Evolutionary conservation across 2,888 invertebrate genomes (phyloP), one percentile per base, ranked within the genome.

Genomic region (Hoplodrina ambigua): DNA sequence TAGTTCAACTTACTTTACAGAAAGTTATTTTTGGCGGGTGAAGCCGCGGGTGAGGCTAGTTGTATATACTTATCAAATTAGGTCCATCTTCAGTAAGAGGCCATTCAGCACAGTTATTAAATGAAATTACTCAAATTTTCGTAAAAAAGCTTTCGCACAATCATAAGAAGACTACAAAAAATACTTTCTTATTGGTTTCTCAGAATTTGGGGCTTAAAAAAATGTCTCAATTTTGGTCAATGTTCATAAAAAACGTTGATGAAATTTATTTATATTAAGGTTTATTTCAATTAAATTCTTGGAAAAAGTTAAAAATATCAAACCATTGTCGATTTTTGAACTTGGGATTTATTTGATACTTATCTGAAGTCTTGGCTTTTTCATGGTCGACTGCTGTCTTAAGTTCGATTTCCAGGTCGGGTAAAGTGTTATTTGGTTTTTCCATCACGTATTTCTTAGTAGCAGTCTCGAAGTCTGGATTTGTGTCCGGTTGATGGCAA

Each of bases 121-220:
- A 79, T 74, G 33, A 74, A 59, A 80, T 61, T 67, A 67, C 79
- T 67, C 33, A 74, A 74, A 52, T 79, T 75, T 78, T 58, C n/a
- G 5, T 33, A 54, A 62, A 57, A 62, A 66, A 41, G 30, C 20
- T 30, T 58, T 46, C 41, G 19, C 20, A 37, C 19, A 57, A 61
- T 78, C 49, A 57, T n/a, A 49, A 20, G 20, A 33, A 65, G 52
- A 61, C 15, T 10, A 10, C 19, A 56, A 60, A 63, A 70, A 65
- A 57, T 5, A 13, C 19, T 30, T 61, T 41, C 20, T 52, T 76
- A 62, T 59, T 67, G 46, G 58, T 50, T 52, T 1, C 17, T 52
- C 8, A 54, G n/a, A 70, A 54, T 50, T 53, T 55, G 41, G 7
- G 0, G 2, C 1, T 41, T 41, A 19, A 5, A 13, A 73, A 74